Evolutionary conservation across 2,797 vertebrate species (phyloP), one percentile per base, ranked within the genome.

Genomic region (Cossypha caffra): DNA sequence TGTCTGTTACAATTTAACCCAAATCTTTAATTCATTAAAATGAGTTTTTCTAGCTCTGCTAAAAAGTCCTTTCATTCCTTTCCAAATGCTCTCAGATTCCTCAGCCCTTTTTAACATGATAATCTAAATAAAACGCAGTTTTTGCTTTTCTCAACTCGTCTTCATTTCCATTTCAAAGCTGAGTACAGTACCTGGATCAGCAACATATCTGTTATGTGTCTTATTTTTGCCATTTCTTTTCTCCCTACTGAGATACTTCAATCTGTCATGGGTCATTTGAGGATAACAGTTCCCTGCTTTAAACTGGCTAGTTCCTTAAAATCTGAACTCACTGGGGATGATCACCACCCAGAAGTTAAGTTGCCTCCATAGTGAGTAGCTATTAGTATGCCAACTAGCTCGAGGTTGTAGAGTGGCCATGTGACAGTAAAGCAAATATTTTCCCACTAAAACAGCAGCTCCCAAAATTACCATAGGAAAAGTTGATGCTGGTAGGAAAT

Each of bases 21-120:
- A 75, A 97, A 94, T 89, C 94, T 97, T 97, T 95, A 93, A 92
- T 94, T 94, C 93, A 97, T 97, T 97, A 95, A 94, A 93, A 82
- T 28, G 25, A 52, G 77, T 89, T 88, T 69, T 94, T 89, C 78
- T 90, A 93, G 35, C 79, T 88, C 90, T 90, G 40, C 67, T 83
- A 58, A 72, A 91, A 86, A 57, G 33, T 73, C 24, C 58, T 97
- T 97, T 97, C 38, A 95, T 96, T 95, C 68, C 52, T 68, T 95
- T 97, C 89, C 95, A 96, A 96, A 93, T 38, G 20, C 12, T 88
- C 76, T 91, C 82, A 91, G 48, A 84, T 78, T 93, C 71, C 58
- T 86, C 75, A 79, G 38, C 10, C 23, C 73, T 95, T 96, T 93
- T 77, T 62, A 93, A 88, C 37, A 52, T 43, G 29, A 52, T 89